Conservation (phyloP, 1,140 invertebrate genomes). For the Pararge aegeria region DNA sequence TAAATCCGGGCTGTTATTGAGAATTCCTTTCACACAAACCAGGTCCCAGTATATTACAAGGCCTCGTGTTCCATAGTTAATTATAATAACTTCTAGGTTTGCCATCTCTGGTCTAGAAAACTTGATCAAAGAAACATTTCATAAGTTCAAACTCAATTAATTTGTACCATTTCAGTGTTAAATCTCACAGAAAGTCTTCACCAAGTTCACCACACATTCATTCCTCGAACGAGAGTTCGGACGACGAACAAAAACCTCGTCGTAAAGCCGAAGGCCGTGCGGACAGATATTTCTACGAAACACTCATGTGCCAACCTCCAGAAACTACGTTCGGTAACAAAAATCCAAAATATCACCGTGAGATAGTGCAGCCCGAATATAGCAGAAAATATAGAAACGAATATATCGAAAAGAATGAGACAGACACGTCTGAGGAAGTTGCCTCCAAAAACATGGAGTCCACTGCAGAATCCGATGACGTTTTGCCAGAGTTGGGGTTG, state of each 20-base stretch:
- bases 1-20: no score
- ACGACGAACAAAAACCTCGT: constrained; percentile 48
- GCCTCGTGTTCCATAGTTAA: no score
- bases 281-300: constrained; percentile 63
- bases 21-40: no score
- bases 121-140: no score
- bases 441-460: constrained; percentile 57
- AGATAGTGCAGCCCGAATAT: constrained; percentile 43
- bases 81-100: no score
- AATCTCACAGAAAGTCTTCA: constrained; percentile 42
- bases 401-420: constrained; percentile 59
- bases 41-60: no score
- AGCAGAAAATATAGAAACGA: constrained; percentile 54
- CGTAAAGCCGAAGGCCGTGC: constrained; percentile 45
- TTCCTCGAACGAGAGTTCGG: constrained; percentile 60
- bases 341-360: constrained; percentile 43
- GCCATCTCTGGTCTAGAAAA: no score
- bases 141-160: no score
- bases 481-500: constrained; percentile 41
- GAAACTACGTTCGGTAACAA: constrained; percentile 48
- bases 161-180: constrained; percentile 38
- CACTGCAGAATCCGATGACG: constrained; percentile 57
- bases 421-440: constrained; percentile 53
- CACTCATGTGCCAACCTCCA: constrained; percentile 59
- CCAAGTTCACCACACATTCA: constrained; percentile 42